Percentiles rank a stretch among this genome's conserved stretches.
Conservation (phyloP, 1,140 invertebrate species). For the Anagrus nilaparvatae region DNA sequence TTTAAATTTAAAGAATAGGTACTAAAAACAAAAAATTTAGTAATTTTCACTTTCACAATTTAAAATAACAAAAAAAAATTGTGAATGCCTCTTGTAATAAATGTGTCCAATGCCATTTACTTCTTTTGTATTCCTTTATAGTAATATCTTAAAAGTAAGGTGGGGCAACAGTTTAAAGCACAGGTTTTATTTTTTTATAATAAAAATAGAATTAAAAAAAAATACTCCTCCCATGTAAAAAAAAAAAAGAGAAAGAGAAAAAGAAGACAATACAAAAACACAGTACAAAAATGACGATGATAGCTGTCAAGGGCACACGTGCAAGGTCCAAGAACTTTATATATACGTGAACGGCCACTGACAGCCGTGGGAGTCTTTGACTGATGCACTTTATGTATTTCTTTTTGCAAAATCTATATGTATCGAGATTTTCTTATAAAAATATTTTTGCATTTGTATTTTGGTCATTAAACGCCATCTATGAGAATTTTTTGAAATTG, state of each 20-base stretch:
- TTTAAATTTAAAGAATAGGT: too few relatives aligned
- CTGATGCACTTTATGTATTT: too few relatives aligned
- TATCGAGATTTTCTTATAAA: too few relatives aligned
- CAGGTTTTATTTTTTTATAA: too few relatives aligned
- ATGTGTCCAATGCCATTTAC: constrained; percentile 4
- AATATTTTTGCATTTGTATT: too few relatives aligned
- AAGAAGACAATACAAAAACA: not conserved
- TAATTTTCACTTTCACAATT: constrained; percentile 2
- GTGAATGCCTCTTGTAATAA: too few relatives aligned
- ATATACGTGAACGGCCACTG: constrained; percentile 8
- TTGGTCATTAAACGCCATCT: too few relatives aligned
- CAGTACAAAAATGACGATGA: constrained; percentile 12
- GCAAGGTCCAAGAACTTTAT: not conserved
- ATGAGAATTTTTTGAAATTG: too few relatives aligned
- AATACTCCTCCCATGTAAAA: not conserved
- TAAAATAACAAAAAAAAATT: not conserved
- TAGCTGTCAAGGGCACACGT: constrained; percentile 15
- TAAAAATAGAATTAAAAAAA: too few relatives aligned
- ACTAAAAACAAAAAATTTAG: not conserved
- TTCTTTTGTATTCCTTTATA: constrained; percentile 13
- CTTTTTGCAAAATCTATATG: too few relatives aligned
- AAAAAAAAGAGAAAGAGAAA: constrained; percentile 2
- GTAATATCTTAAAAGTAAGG: not conserved
- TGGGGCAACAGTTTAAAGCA: too few relatives aligned
- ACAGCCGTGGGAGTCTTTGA: constrained; percentile 9